Base-by-base conservation (phyloP, 2,113 vertebrate genomes). In the Ornithorhynchus anatinus region DNA sequence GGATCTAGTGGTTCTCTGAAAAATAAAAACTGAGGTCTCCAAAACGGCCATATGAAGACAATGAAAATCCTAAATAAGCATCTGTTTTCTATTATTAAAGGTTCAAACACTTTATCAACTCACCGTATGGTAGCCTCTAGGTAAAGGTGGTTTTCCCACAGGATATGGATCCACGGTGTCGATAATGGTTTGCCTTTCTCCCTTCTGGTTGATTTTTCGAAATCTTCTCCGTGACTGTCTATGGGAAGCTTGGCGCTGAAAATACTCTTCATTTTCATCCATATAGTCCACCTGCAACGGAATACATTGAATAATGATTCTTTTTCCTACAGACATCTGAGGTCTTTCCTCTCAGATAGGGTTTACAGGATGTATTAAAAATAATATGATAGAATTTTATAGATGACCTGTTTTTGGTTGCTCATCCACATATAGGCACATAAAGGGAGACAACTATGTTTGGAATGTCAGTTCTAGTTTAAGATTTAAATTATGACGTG, bases 221-320 rank as follows among this genome's bases (percentile, higher is more conserved):
- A 99, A 99, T 82, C 98, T 96, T 74, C 98, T 94, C 58, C 97
- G 95, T 73, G 97, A 99, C 75, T 99, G 98, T 75, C 97, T 91
- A 85, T 99, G 96, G 68, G 98, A 99, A 48, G 97, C 98, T 92
- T 99, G 98, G 14, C 97, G 94, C 84, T 99, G 98, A 73, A 99
- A 99, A 92, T 97, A 99, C 78, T 99, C 98, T 92, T 99, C 98
- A 97, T 97, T 98, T 94, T 99, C 97, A 93, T 99, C 97, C 96
- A 99, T 98, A 90, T 98, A 99, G 95, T 99, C 98, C 89, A 99
- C 97, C 98, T 99, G 86, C 35, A 89, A 80, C 1, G 73, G 69
- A 72, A 27, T 2, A 67, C 40, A n/a, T 80, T 3, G 60, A 76
- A 53, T 57, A 75, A 67, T 69, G 80, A 69, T 67, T 7, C 31